Evolutionary conservation across 2,797 vertebrate genomes (phyloP), one percentile per base, ranked within the genome.

Genomic region (Moxostoma hubbsi): DNA sequence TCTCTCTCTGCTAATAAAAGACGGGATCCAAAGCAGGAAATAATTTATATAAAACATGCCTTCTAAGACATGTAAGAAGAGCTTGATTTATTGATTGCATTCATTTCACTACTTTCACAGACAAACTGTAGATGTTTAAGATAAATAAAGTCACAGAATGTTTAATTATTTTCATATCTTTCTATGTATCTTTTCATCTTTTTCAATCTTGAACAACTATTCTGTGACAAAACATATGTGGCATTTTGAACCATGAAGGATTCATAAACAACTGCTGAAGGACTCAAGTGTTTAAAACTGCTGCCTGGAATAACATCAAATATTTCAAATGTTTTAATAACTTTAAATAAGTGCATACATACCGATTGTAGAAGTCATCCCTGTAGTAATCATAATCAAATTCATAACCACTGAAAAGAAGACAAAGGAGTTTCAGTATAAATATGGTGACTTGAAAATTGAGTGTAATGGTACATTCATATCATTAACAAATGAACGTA

Each of bases 311-410:
- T 51, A 24, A 43, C 5, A 66, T 57, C 4, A 46, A 18, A 9
- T 5, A 16, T 65, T 63, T 6, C 11, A 61, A n/a, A 51, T 15
- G 6, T 12, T 47, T 9, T 2, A 24, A 24, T 24, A 24, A 24
- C 18, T 4, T n/a, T 54, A 55, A 65, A 15, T 61, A 79, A 74
- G 24, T 66, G 83, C 62, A 82, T 72, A 96, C 96, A 36, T 95
- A 99, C 98, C 98, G 92, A 90, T 92, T 97, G 94, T 99, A 99
- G 95, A 99, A 99, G 87, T 99, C 97, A 86, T 99, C 98, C 89
- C 98, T 96, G 95, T 99, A 99, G 95, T 98, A 99, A 89, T 99
- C 97, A 49, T 98, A 99, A 89, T 99, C 98, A 90, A 99, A 98
- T 87, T 98, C 96, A 86, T 98, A 99, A 75, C 96, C 96, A 46